Base-by-base conservation (phyloP, 2,797 vertebrate genomes). In the Brotula barbata region DNA sequence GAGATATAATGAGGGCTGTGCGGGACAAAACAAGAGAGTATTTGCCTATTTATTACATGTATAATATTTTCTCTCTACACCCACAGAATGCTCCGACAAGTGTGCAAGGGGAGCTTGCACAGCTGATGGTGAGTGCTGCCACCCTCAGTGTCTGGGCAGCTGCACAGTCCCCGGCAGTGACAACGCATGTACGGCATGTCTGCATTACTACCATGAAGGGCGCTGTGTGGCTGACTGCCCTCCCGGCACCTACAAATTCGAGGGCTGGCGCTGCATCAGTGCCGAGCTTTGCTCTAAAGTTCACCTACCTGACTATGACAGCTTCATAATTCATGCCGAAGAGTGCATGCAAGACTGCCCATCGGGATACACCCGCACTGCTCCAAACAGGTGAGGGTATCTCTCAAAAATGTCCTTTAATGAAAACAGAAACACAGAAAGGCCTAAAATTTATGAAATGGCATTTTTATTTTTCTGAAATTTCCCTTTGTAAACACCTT, bases 191-290 rank as follows among this genome's bases (percentile, higher is more conserved):
- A 91, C 96, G 1, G 94, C 95, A 15, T 99, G 97, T 62, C 92
- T 92, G 52, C 95, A 98, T 68, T 99, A 94, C 87, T 93, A 90
- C 88, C 89, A 95, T 31, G 88, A 93, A 16, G 95, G 94, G 0
- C 88, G 89, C 81, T 99, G 97, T 11, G 91, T 98, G 71, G 83
- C 92, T 2, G 90, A 89, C 83, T 99, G 97, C 67, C 97, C 97
- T 0, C 78, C 82, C 0, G 92, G 86, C 82, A 98, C 95, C 51
- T 98, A 94, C 91, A 91, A 90, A 74, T 99, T 98, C 0, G 94
- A 98, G 82, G 96, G 95, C 78, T 99, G 97, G 97, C 95, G 95
- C 73, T 99, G 97, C 6, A 94, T 99, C 83, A 94, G 92, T 3
- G 90, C 89, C 0, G 93, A 98, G 21, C 84, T 93, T 14, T 99